Evolutionary conservation across 1,140 invertebrate genomes (phyloP).

Genomic region (Theocolax elegans): DNA sequence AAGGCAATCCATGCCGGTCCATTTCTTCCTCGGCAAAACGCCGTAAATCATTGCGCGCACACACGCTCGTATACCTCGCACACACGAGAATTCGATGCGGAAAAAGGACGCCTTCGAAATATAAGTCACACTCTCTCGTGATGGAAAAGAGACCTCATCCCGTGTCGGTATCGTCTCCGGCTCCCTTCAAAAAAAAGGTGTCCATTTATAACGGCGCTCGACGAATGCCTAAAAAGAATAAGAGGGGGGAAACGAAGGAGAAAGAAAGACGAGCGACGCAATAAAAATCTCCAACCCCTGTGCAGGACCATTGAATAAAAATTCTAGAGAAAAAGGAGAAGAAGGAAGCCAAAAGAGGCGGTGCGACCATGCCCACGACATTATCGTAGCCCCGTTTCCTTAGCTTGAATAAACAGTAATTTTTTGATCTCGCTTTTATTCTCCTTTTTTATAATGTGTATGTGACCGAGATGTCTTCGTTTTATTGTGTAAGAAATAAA

Average conservation of each 20-base stretch:
- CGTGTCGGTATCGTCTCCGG: neutral
- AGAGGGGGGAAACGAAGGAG: neutral
- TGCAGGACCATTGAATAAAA: constrained; percentile 24
- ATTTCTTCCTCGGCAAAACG: too few relatives aligned
- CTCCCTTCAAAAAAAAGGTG: constrained; percentile 7
- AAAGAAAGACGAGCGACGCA: neutral
- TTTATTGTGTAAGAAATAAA: too few relatives aligned
- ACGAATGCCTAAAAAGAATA: too few relatives aligned
- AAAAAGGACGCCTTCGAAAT: constrained; percentile 2
- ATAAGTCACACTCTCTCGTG: neutral
- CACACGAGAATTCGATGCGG: neutral
- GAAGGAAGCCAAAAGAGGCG: neutral
- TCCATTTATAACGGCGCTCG: constrained; percentile 8
- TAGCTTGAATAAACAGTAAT: neutral
- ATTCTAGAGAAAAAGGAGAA: constrained; percentile 13
- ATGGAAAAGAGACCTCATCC: too few relatives aligned
- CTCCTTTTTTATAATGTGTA: neutral
- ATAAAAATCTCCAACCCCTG: constrained; percentile 27
- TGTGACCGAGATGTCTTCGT: neutral
- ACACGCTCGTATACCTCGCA: too few relatives aligned
- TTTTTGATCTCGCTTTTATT: neutral
- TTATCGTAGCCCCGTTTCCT: neutral
- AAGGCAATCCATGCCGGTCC: too few relatives aligned
- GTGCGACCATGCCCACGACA: neutral
- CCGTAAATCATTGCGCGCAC: too few relatives aligned